A percentile compares a stretch with the other conserved stretches of the same genome.
Conservation (phyloP, 2,888 invertebrate genomes). For the Pammene aurita region DNA sequence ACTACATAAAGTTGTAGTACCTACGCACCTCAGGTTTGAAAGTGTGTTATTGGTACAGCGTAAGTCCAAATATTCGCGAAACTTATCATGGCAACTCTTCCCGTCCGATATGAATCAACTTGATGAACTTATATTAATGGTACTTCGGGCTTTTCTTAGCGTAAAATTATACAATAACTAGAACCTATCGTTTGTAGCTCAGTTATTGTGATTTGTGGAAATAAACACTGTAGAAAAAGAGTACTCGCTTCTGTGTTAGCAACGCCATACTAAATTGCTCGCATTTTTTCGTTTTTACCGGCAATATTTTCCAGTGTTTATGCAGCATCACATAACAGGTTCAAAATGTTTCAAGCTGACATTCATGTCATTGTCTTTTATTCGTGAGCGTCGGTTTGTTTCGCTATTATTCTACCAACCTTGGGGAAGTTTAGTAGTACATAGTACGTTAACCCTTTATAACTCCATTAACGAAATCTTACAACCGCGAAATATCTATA, state of each 20-base stretch:
- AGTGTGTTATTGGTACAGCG: background rate
- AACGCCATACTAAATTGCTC: too few species aligned
- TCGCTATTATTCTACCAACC: background rate
- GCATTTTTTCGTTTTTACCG: too few species aligned
- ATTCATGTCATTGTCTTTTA: background rate
- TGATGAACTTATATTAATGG: too few species aligned
- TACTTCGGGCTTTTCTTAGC: too few species aligned
- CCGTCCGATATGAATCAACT: too few species aligned
- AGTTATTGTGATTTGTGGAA: too few species aligned
- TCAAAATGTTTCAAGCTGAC: background rate
- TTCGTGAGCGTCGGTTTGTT: background rate
- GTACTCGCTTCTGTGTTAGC: too few species aligned
- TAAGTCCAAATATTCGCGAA: background rate
- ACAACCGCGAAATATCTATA: constrained; percentile 44
- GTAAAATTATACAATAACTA: too few species aligned
- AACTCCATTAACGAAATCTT: constrained; percentile 43
- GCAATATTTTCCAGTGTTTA: too few species aligned
- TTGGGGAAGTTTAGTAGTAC: background rate
- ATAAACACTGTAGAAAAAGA: too few species aligned
- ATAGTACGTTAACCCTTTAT: constrained; percentile 12
- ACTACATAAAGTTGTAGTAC: background rate
- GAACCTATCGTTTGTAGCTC: too few species aligned
- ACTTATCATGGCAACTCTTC: background rate
- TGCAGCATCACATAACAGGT: too few species aligned
- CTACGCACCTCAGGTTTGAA: background rate